Percentiles rank a stretch among this genome's conserved stretches.
Conservation (phyloP, 2,113 vertebrate species). For the Pseudopodoces humilis region DNA sequence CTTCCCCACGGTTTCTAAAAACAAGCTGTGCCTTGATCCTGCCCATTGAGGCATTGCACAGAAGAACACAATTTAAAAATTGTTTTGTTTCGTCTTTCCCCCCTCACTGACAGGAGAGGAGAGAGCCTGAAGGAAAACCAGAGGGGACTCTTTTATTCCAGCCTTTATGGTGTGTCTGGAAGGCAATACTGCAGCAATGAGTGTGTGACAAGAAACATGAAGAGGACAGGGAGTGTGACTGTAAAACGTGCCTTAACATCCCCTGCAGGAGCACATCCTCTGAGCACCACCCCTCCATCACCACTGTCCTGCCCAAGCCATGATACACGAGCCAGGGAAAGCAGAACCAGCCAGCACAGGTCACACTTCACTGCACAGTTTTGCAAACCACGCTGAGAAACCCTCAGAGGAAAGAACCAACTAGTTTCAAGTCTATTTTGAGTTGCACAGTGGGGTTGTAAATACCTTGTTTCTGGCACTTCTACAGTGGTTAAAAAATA, state of each 20-base stretch:
- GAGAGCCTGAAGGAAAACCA: background rate
- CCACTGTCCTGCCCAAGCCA: background rate
- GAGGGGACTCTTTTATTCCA: background rate
- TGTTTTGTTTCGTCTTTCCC: background rate
- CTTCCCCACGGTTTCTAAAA: background rate
- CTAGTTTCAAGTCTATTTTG: background rate
- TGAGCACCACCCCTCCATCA: background rate
- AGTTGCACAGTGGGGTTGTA: constrained; percentile 12
- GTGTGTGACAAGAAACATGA: background rate
- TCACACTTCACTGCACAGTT: constrained; percentile 46
- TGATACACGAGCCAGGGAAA: background rate
- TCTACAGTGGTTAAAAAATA: constrained; percentile 22
- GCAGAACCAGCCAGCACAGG: constrained; percentile 13
- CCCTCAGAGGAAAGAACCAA: constrained; percentile 33
- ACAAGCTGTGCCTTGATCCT: background rate
- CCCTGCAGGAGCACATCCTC: background rate
- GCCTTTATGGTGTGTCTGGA: background rate
- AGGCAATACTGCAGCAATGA: background rate
- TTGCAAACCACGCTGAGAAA: background rate
- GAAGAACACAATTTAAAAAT: background rate
- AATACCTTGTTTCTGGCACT: constrained; percentile 19
- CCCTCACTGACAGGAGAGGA: background rate
- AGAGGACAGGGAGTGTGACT: background rate
- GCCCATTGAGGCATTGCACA: background rate
- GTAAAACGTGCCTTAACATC: background rate